Conservation (phyloP, 2,888 invertebrate species). For the Tetragnatha montana region DNA sequence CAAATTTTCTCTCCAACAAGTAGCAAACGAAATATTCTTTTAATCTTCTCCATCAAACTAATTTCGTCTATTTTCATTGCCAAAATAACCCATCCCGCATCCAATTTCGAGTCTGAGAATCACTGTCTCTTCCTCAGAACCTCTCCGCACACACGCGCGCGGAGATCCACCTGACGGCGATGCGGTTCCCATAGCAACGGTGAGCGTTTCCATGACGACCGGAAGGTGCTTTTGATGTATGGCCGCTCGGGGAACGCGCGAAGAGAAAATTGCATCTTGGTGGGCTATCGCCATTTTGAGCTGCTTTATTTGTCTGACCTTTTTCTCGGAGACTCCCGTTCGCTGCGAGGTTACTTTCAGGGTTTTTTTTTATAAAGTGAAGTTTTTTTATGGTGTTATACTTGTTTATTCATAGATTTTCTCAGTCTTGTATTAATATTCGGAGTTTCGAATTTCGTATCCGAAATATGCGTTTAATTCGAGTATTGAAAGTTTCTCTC, state of each 20-base stretch:
- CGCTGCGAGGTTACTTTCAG: neutral
- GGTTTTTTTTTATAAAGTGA: neutral
- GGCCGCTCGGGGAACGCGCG: conserved; percentile 60
- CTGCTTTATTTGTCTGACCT: conserved; percentile 31
- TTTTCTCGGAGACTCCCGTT: neutral
- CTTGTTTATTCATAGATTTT: too few relatives aligned
- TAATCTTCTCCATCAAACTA: too few relatives aligned
- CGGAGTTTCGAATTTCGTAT: too few relatives aligned
- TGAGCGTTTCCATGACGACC: conserved; percentile 52
- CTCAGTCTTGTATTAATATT: too few relatives aligned
- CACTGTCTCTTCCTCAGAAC: conserved; percentile 19
- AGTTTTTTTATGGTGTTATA: neutral
- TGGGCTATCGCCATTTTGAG: conserved; percentile 43
- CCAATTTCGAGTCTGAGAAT: too few relatives aligned
- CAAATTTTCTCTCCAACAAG: too few relatives aligned
- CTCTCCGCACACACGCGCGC: conserved; percentile 27
- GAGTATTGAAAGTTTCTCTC: too few relatives aligned
- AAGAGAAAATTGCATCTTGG: conserved; percentile 68
- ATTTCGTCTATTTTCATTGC: too few relatives aligned
- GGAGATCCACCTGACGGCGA: conserved; percentile 54
- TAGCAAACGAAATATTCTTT: too few relatives aligned
- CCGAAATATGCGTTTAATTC: too few relatives aligned
- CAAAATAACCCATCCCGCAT: too few relatives aligned
- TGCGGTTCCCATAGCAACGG: conserved; percentile 33
- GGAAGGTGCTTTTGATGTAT: conserved; percentile 69